phyloP scores from a whole-genome alignment of 37 sponge, comb jelly and placozoan genomes.

The Geodia barretti region DNA sequence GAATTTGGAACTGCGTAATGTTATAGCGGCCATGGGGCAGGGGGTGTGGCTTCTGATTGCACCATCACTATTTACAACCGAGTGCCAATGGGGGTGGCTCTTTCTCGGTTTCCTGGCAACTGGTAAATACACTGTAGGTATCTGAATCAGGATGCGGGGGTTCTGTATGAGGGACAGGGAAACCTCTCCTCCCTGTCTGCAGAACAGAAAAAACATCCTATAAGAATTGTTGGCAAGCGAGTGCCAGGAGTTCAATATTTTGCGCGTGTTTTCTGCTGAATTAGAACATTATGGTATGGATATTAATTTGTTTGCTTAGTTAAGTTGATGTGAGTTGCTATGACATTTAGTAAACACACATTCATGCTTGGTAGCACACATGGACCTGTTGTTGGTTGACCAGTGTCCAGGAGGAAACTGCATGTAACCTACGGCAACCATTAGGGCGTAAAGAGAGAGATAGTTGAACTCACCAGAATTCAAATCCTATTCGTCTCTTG shows the following conservation, averaged over 20 bases:
- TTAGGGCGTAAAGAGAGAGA: background rate
- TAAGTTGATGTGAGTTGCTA: background rate
- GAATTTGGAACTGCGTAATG: too few species aligned
- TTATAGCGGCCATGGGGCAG: background rate
- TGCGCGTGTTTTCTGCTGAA: too few species aligned
- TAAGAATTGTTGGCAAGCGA: too few species aligned
- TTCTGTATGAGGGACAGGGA: slow-evolving; percentile 64
- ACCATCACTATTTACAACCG: too few species aligned
- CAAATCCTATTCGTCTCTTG: slow-evolving; percentile 72
- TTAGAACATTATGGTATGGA: too few species aligned
- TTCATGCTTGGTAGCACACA: background rate
- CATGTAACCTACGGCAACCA: background rate
- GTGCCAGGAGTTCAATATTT: too few species aligned
- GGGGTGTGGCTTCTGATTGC: too few species aligned
- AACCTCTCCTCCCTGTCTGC: slow-evolving; percentile 41
- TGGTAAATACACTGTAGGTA: slow-evolving; percentile 79
- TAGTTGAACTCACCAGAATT: slow-evolving; percentile 61
- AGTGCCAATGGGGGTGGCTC: background rate
- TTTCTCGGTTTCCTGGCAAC: slow-evolving; percentile 86
- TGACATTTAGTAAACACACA: too few species aligned
- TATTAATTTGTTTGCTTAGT: background rate
- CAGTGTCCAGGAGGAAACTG: background rate
- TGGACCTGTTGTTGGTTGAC: background rate
- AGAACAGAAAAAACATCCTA: background rate
- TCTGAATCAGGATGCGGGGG: slow-evolving; percentile 82